These are phyloP conservation scores for Pristionchus entomophagus DNA, from an alignment of 2,888 invertebrate genomes.

Conservation along the genomic window DNA sequence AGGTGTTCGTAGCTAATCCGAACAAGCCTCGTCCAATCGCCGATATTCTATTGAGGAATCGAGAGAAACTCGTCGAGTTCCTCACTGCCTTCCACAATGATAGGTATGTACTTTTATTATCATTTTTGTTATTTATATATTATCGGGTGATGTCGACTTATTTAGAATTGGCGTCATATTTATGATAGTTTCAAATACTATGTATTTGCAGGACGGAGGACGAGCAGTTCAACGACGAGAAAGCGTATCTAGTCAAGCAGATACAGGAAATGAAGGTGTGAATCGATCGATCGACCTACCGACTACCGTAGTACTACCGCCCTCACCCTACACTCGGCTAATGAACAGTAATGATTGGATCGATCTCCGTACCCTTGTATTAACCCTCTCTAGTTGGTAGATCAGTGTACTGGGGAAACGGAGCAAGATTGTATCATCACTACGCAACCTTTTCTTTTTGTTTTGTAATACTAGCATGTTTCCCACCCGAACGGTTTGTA, in stretches of 20 bases:
- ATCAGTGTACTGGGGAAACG: too few relatives aligned
- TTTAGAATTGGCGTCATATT: too few relatives aligned
- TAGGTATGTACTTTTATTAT: neutral
- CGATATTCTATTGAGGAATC: slow-evolving; percentile 97
- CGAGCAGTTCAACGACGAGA: slow-evolving; percentile 92
- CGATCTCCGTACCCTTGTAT: too few relatives aligned
- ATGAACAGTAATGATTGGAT: neutral
- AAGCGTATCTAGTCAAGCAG: slow-evolving; percentile 99
- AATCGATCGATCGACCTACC: neutral
- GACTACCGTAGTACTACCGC: neutral
- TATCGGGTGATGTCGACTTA: too few relatives aligned
- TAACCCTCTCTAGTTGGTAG: too few relatives aligned
- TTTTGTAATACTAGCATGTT: neutral
- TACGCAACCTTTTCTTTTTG: neutral
- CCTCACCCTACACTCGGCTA: neutral
- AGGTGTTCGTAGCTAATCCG: slow-evolving; percentile 99
- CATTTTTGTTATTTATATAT: too few relatives aligned
- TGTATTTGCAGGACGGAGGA: slow-evolving; percentile 47
- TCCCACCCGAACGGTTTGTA: neutral
- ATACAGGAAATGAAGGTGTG: slow-evolving; percentile 92
- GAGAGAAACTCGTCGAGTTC: slow-evolving; percentile 85
- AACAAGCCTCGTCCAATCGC: slow-evolving; percentile 99
- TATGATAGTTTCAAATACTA: too few relatives aligned
- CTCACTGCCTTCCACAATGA: slow-evolving; percentile 99
- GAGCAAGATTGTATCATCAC: neutral